Evolutionary conservation across 2,797 vertebrate genomes (phyloP).

Genomic region (Galagoides demidoff): DNA sequence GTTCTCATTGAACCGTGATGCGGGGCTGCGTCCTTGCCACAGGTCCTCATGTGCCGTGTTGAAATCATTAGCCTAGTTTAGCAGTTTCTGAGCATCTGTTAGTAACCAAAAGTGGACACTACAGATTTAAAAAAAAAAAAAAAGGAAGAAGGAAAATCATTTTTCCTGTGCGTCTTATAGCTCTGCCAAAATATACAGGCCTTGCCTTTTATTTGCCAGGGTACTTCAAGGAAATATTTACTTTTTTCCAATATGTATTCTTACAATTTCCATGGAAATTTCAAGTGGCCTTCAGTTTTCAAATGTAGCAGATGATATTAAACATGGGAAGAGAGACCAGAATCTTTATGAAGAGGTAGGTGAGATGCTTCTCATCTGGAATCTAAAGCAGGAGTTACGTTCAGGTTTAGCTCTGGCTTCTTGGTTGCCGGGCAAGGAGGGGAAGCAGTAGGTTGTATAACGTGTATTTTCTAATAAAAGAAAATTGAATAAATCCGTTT

Average conservation of each 20-base stretch:
- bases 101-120: background rate
- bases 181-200: background rate
- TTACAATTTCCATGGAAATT: conserved; percentile 24
- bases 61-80: background rate
- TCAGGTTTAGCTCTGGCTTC: background rate
- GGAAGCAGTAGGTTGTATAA: background rate
- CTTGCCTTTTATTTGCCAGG: conserved; percentile 6
- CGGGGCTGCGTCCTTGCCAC: background rate
- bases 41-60: background rate
- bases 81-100: background rate
- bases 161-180: background rate
- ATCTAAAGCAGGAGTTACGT: background rate
- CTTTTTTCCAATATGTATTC: background rate
- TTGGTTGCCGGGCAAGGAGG: conserved; percentile 6
- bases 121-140: background rate
- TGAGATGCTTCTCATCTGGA: background rate
- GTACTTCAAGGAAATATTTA: background rate
- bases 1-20: background rate
- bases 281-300: conserved; percentile 13
- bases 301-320: background rate
- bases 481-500: background rate
- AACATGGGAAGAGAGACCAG: background rate
- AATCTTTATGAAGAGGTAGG: background rate
- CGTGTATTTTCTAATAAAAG: conserved; percentile 19
- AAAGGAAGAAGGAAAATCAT: no score